Conservation (phyloP, 2,113 vertebrate species). For the Microtus montanus region DNA sequence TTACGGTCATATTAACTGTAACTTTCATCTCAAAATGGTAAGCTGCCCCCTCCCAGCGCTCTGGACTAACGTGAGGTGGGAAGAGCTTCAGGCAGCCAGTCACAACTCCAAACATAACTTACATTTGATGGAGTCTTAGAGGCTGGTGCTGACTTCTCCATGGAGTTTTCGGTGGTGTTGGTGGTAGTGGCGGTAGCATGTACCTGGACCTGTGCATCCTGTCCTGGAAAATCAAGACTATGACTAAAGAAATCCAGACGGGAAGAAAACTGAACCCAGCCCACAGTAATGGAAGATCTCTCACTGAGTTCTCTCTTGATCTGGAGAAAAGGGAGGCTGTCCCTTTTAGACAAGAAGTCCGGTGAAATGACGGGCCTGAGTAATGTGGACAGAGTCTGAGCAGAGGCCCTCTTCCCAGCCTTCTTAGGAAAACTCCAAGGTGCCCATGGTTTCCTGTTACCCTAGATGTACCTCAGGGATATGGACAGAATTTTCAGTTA, state of each 20-base stretch:
- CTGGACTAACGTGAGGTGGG: neutral
- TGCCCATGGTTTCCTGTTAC: neutral
- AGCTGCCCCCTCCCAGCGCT: neutral
- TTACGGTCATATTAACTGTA: neutral
- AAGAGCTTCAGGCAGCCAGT: neutral
- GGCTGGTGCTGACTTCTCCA: neutral
- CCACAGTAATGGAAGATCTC: neutral
- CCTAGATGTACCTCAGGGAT: neutral
- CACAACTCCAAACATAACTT: slow-evolving; percentile 70
- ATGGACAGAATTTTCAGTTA: neutral
- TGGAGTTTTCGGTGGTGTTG: neutral
- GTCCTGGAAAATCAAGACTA: slow-evolving; percentile 71
- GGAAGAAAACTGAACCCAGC: neutral
- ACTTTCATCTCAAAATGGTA: slow-evolving; percentile 6
- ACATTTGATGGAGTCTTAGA: slow-evolving; percentile 84
- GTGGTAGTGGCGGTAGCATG: neutral
- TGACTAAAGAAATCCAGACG: neutral
- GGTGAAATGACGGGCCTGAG: neutral
- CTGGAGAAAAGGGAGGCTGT: neutral
- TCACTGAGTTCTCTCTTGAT: neutral
- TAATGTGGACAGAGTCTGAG: neutral
- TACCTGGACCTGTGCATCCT: slow-evolving; percentile 64
- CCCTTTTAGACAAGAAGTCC: neutral
- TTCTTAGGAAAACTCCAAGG: slow-evolving; percentile 20
- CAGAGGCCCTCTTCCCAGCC: neutral